Evolutionary conservation across 2,113 vertebrate species (phyloP), one percentile per base, ranked within the genome.

Genomic region (Campylomormyrus tamandua): DNA sequence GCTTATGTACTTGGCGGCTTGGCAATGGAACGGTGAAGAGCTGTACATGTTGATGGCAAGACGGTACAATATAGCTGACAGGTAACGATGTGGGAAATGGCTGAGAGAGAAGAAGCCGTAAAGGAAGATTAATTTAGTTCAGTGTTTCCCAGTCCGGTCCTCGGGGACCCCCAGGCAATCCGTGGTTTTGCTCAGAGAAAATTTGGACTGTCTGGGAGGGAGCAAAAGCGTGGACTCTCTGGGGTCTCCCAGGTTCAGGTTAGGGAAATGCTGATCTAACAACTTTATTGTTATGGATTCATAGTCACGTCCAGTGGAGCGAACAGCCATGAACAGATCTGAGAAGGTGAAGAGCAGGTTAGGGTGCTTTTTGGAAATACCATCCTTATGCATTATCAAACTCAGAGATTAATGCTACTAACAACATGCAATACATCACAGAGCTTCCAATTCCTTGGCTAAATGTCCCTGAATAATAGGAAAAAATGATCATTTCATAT

Each of bases 351-450:
- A 70, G 62, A 70, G 62, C 62, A 80, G 74, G 74, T 80, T 39
- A 6, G 13, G 74, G 35, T 17, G 74, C 13, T 42, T 80, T 77
- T 80, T 80, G 35, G 74, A 80, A 80, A 80, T 80, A 5, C 74
- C 74, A 80, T 19, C 74, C 35, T 42, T 80, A 31, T 80, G 74
- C 15, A 80, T 80, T 80, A 80, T 17, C 35, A 35, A 7, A 19
- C 35, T 80, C 74, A 80, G 74, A 80, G 74, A 80, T 80, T 80
- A 80, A 80, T 80, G 74, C 31, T 80, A 80, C 15, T 42, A 80
- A 80, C 35, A 35, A 42, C 17, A 35, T 80, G 31, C 74, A 80
- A 80, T 80, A 42, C 35, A 80, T 80, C 74, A 80, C 35, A 42
- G 74, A 80, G 35, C 15, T 19, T 42, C 74, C 74, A 80, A 80